These are phyloP conservation scores for Brachyistius frenatus DNA, from an alignment of 2,113 vertebrate species.

Conservation along the genomic window DNA sequence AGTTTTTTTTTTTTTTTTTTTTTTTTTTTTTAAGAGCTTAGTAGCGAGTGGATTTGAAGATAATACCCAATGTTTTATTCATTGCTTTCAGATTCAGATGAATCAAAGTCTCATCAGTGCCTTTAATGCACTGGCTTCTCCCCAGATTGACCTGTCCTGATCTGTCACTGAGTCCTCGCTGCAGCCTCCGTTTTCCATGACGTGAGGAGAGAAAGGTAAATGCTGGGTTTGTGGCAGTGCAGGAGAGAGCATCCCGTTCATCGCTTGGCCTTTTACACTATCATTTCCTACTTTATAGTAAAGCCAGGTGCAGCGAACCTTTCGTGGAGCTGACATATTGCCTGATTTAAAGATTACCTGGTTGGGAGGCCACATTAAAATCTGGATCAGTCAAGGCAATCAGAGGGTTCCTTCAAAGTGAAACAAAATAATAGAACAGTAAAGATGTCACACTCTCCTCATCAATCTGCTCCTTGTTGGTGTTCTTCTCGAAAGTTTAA, in stretches of 20 bases:
- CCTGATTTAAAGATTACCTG: slow-evolving; percentile 76
- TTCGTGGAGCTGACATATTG: slow-evolving; percentile 74
- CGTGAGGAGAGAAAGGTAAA: slow-evolving; percentile 61
- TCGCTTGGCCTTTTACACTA: slow-evolving; percentile 73
- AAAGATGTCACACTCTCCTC: slow-evolving; percentile 39
- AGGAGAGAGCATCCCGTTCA: slow-evolving; percentile 71
- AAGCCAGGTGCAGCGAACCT: slow-evolving; percentile 70
- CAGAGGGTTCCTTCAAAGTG: slow-evolving; percentile 64
- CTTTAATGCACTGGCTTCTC: slow-evolving; percentile 65
- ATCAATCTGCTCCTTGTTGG: slow-evolving; percentile 16
- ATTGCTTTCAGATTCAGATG: slow-evolving; percentile 53
- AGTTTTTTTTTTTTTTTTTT: neutral
- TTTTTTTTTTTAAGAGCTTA: slow-evolving; percentile 26
- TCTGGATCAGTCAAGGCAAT: slow-evolving; percentile 70
- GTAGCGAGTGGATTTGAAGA: slow-evolving; percentile 38
- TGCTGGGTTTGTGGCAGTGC: slow-evolving; percentile 65
- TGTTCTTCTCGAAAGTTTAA: slow-evolving; percentile 42
- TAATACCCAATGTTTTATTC: slow-evolving; percentile 75
- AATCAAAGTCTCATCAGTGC: slow-evolving; percentile 66
- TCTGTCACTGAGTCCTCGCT: slow-evolving; percentile 59
- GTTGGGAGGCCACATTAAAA: slow-evolving; percentile 67
- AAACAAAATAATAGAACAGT: slow-evolving; percentile 69
- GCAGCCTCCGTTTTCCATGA: slow-evolving; percentile 26
- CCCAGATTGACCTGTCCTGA: slow-evolving; percentile 59
- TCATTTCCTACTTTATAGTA: slow-evolving; percentile 76